These are phyloP conservation scores for Erethizon dorsatum DNA, from an alignment of 2,797 vertebrate genomes.

Conservation along the genomic window DNA sequence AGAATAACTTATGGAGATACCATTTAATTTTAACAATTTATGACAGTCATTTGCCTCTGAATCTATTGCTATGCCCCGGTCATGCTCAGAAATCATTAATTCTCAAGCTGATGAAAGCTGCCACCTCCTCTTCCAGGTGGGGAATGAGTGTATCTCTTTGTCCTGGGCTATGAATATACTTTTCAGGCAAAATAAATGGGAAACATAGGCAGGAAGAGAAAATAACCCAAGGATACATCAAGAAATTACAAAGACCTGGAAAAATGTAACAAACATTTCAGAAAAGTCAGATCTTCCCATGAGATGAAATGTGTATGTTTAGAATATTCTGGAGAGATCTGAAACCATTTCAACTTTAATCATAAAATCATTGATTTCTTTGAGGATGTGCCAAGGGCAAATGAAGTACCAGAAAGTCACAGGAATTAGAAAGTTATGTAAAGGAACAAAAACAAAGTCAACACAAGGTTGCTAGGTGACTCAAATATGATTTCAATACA, in stretches of 20 bases:
- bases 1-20: constrained; percentile 44
- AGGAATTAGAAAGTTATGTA: constrained; percentile 52
- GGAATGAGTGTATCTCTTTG: constrained; percentile 67
- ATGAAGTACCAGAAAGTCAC: constrained; percentile 34
- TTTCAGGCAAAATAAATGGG: constrained; percentile 73
- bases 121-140: constrained; percentile 14
- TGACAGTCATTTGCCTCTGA: constrained; percentile 49
- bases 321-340: constrained; percentile 60
- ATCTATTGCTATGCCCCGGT: background rate
- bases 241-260: constrained; percentile 63
- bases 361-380: constrained; percentile 68
- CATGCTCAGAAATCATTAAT: constrained; percentile 73
- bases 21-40: constrained; percentile 67
- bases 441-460: constrained; percentile 32
- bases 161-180: constrained; percentile 58
- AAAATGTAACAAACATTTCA: constrained; percentile 59
- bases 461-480: background rate
- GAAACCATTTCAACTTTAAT: constrained; percentile 68
- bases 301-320: constrained; percentile 62
- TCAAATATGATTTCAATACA: constrained; percentile 56
- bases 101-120: constrained; percentile 42
- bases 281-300: constrained; percentile 67
- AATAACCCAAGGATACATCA: background rate
- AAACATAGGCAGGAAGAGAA: constrained; percentile 56
- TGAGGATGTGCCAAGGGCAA: constrained; percentile 64